A percentile compares a stretch with the other conserved stretches of the same genome.
Conservation (phyloP, 1,140 invertebrate species). For the Pseudomyrmex sp. region DNA sequence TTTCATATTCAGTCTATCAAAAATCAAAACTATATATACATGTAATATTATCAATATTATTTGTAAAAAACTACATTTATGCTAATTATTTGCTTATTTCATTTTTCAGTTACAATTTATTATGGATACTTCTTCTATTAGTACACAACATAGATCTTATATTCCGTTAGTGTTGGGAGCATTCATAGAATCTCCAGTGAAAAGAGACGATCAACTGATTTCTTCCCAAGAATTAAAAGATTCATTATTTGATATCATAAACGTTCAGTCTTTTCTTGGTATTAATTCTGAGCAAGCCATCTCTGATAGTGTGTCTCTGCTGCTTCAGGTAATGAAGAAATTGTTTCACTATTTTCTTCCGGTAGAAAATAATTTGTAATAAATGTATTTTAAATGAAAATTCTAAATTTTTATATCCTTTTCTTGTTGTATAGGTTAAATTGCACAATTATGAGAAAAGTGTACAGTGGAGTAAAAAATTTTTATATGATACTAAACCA, state of each 20-base stretch:
- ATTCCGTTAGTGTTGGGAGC: conserved; percentile 90
- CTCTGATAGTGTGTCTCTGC: conserved; percentile 86
- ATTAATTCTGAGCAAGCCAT: conserved; percentile 87
- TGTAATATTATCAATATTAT: too few species aligned
- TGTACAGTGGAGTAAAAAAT: conserved; percentile 91
- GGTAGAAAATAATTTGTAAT: conserved; percentile 1
- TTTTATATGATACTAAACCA: conserved; percentile 90
- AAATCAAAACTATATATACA: too few species aligned
- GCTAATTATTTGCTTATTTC: too few species aligned
- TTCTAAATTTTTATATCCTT: not conserved
- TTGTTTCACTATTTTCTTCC: conserved; percentile 3
- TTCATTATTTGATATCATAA: conserved; percentile 91
- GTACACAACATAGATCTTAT: conserved; percentile 88
- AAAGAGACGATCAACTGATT: conserved; percentile 86
- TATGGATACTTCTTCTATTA: conserved; percentile 89
- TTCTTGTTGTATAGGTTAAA: conserved; percentile 87
- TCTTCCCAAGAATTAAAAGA: conserved; percentile 91
- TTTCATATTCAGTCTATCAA: too few species aligned
- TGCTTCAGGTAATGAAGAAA: conserved; percentile 84
- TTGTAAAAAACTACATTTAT: too few species aligned
- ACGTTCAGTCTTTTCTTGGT: conserved; percentile 87
- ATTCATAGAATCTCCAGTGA: conserved; percentile 89
- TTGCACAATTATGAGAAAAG: conserved; percentile 91
- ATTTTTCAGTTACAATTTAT: too few species aligned
- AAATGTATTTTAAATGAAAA: not conserved